phyloP scores from a whole-genome alignment of 2,797 vertebrate genomes.

The Amblyraja radiata region DNA sequence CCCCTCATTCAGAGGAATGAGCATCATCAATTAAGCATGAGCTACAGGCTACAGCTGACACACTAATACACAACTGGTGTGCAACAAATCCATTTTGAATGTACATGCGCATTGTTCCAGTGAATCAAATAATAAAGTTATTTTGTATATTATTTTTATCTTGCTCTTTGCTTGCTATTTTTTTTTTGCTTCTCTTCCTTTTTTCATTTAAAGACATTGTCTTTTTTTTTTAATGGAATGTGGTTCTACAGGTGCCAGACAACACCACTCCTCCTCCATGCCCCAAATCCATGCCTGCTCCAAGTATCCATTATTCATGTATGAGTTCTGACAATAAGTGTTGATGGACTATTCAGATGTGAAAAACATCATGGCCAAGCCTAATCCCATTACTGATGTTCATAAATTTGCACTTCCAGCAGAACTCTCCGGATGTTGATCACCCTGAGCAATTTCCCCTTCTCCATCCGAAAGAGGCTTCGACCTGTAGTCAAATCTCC shows the following conservation, averaged over 20 bases:
- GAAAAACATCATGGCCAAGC: neutral
- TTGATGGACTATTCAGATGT: constrained; percentile 10
- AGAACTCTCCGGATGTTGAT: neutral
- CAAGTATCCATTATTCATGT: constrained; percentile 17
- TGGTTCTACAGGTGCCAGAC: constrained; percentile 7
- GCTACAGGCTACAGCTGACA: neutral
- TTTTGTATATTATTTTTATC: neutral
- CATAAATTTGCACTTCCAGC: constrained; percentile 3
- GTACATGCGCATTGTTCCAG: neutral
- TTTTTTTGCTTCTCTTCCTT: neutral
- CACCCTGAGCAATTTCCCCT: neutral
- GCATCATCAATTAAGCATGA: too few species aligned
- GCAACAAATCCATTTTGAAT: constrained; percentile 8
- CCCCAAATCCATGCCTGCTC: neutral
- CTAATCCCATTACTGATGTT: neutral
- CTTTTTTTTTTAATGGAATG: neutral
- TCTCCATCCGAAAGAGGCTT: neutral
- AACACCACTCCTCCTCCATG: neutral
- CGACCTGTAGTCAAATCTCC: too few species aligned
- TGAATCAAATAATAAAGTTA: constrained; percentile 19
- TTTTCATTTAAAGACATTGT: neutral
- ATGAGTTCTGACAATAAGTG: neutral
- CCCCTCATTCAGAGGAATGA: too few species aligned
- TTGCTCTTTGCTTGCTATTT: neutral
- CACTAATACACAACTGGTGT: constrained; percentile 1